Percentiles rank a stretch among this genome's conserved stretches.
Conservation (phyloP, 2,888 invertebrate genomes). For the Amiota communis region DNA sequence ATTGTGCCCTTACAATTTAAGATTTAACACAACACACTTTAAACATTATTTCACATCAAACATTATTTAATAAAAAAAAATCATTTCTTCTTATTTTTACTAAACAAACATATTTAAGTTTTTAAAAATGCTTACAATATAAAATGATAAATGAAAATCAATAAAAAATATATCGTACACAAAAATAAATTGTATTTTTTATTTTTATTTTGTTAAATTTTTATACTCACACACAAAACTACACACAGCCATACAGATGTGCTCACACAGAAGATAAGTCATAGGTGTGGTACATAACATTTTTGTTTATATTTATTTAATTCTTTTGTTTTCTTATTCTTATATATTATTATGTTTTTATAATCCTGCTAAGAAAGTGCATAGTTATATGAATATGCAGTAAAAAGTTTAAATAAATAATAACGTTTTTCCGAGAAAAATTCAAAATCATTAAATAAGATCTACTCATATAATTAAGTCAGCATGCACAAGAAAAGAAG, state of each 20-base stretch:
- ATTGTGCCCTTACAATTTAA: conserved; percentile 12
- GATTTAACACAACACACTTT: not conserved
- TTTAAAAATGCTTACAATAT: conserved; percentile 32
- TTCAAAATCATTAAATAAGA: too few relatives aligned
- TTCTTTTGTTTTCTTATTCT: too few relatives aligned
- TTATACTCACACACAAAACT: not conserved
- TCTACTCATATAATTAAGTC: too few relatives aligned
- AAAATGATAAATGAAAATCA: conserved; percentile 17
- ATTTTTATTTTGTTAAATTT: conserved; percentile 4
- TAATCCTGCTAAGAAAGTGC: too few relatives aligned
- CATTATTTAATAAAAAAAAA: conserved; percentile 6
- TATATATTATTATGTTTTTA: too few relatives aligned
- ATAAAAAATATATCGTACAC: conserved; percentile 21
- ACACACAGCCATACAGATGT: conserved; percentile 3
- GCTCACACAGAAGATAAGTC: too few relatives aligned
- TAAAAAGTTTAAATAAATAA: too few relatives aligned
- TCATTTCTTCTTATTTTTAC: conserved; percentile 36
- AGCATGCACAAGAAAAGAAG: too few relatives aligned
- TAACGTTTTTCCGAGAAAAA: too few relatives aligned
- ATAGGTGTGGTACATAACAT: too few relatives aligned
- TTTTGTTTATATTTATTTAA: too few relatives aligned
- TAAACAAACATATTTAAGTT: conserved; percentile 28
- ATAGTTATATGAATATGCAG: too few relatives aligned
- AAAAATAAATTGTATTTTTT: conserved; percentile 20
- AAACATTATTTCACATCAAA: conserved; percentile 2